A percentile compares a stretch with the other conserved stretches of the same genome.
phyloP scores from a whole-genome alignment of 2,888 invertebrate species.

The Alloplasta piceator region DNA sequence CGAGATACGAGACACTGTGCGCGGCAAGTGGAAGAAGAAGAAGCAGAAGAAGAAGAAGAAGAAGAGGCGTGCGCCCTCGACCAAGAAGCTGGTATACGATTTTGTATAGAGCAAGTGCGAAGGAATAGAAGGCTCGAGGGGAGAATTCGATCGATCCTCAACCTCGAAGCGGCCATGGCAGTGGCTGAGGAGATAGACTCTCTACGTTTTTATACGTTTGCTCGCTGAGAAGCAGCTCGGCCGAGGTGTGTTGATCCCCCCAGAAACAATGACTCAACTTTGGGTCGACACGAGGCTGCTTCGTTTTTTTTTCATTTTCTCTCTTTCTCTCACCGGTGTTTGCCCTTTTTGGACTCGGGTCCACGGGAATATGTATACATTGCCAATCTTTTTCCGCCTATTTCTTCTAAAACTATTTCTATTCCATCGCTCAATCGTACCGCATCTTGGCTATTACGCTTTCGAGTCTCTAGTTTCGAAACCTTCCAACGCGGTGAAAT shows the following conservation, averaged over 20 bases:
- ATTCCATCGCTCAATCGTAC: background rate
- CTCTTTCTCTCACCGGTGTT: too few species aligned
- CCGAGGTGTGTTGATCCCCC: constrained; percentile 26
- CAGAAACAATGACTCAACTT: constrained; percentile 9
- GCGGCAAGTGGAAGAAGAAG: background rate
- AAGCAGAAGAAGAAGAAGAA: constrained; percentile 4
- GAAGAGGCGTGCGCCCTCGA: constrained; percentile 36
- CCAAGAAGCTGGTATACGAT: constrained; percentile 36
- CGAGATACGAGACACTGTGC: background rate
- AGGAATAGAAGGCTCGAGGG: background rate
- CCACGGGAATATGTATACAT: background rate
- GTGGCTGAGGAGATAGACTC: constrained; percentile 53
- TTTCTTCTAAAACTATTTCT: background rate
- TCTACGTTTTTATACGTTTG: background rate
- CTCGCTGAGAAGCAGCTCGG: background rate
- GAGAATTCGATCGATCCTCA: constrained; percentile 59
- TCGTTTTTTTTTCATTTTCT: background rate
- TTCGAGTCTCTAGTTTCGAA: background rate
- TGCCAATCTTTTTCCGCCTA: constrained; percentile 11
- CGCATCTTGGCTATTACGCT: background rate
- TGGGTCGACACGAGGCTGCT: background rate
- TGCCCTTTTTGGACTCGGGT: too few species aligned
- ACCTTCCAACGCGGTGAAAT: background rate
- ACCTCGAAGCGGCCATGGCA: constrained; percentile 63
- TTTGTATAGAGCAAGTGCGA: constrained; percentile 16